These are phyloP conservation scores for Acromyrmex charruanus DNA, from an alignment of 1,140 invertebrate genomes.

Conservation along the genomic window DNA sequence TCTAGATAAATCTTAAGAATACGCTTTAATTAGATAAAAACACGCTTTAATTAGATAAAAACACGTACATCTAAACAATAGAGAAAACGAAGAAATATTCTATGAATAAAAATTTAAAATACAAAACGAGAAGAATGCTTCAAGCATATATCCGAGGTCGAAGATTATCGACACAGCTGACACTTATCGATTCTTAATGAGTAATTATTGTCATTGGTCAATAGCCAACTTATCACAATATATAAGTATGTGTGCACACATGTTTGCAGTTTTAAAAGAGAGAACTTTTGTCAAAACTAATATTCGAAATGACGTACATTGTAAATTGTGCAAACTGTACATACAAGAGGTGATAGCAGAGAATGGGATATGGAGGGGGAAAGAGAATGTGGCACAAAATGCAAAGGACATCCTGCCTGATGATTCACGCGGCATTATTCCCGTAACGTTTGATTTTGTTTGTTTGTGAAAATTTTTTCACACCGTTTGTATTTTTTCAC, in stretches of 20 bases:
- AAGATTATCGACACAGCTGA: neutral
- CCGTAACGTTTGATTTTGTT: constrained; percentile 1
- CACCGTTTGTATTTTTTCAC: neutral
- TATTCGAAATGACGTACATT: neutral
- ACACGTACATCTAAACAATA: neutral
- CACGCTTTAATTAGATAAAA: neutral
- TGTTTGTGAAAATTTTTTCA: neutral
- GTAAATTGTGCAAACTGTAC: neutral
- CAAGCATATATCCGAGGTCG: neutral
- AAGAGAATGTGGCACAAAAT: constrained; percentile 37
- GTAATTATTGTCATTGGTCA: constrained; percentile 38
- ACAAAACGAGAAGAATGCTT: neutral
- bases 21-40: neutral
- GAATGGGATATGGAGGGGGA: neutral
- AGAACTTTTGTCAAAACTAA: neutral
- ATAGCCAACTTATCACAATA: constrained; percentile 57
- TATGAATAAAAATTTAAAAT: neutral
- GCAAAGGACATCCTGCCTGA: constrained; percentile 54
- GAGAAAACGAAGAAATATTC: neutral
- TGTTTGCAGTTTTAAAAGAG: neutral
- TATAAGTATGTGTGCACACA: neutral
- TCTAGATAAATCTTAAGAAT: neutral
- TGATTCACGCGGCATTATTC: constrained; percentile 45
- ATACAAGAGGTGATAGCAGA: neutral
- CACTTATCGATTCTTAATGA: constrained; percentile 40